phyloP scores from a whole-genome alignment of 2,113 vertebrate genomes.

The Falcunculus frontatus region DNA sequence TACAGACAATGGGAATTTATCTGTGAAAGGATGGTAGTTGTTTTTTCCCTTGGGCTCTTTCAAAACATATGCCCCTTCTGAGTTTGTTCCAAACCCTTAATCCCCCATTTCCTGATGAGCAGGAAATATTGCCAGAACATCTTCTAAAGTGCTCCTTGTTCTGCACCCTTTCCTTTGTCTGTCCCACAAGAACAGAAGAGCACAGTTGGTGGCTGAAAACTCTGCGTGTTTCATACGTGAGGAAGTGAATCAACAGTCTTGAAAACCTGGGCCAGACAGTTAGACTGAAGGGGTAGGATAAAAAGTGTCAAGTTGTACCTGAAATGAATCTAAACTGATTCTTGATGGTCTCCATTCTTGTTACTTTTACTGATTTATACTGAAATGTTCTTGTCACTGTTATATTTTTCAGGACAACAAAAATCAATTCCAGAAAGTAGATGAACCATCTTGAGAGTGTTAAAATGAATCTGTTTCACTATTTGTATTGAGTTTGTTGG shows the following conservation, averaged over 20 bases:
- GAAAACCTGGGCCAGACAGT: neutral
- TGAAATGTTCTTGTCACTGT: neutral
- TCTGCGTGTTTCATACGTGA: neutral
- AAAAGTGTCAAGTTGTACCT: neutral
- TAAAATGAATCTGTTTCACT: neutral
- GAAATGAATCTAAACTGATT: neutral
- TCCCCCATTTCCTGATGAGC: constrained; percentile 20
- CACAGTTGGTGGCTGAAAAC: neutral
- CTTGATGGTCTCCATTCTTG: neutral
- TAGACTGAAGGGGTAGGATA: neutral
- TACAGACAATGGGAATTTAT: neutral
- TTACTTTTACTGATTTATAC: neutral
- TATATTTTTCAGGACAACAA: neutral
- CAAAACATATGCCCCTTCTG: neutral
- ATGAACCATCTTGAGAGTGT: neutral
- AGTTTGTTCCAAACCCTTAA: constrained; percentile 20
- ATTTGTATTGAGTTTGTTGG: neutral
- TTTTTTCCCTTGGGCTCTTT: neutral
- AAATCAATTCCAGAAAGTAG: neutral
- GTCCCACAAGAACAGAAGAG: neutral
- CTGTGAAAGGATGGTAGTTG: neutral
- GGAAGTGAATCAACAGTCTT: neutral
- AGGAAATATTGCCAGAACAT: constrained; percentile 14
- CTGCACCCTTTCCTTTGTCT: neutral
- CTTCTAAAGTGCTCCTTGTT: constrained; percentile 20